These are phyloP conservation scores for Heteromurus nitidus DNA, from an alignment of 2,888 invertebrate genomes.

Conservation along the genomic window DNA sequence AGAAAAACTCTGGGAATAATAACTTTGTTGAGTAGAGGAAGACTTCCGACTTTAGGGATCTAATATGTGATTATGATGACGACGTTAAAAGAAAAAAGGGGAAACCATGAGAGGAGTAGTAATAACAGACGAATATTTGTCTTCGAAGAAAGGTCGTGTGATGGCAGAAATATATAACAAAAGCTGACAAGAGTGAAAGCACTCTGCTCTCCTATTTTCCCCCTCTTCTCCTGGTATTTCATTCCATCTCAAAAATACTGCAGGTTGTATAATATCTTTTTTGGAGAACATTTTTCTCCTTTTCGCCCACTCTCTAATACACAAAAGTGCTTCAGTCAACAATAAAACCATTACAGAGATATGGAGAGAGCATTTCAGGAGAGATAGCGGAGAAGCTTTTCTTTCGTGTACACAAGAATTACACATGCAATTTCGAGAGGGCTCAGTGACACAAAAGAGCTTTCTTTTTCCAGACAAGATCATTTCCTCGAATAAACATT, in stretches of 20 bases:
- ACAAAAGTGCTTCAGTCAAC: neutral
- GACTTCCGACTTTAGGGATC: too few species aligned
- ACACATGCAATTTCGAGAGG: neutral
- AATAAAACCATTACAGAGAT: slow-evolving; percentile 6
- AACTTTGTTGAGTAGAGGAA: neutral
- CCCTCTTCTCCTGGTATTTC: neutral
- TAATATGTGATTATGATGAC: neutral
- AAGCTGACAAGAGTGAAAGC: slow-evolving; percentile 8
- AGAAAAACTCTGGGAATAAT: neutral
- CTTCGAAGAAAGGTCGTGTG: neutral
- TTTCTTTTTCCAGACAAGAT: slow-evolving; percentile 1
- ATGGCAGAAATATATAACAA: neutral
- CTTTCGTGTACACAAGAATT: neutral
- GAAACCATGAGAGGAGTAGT: neutral
- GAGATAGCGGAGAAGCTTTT: neutral
- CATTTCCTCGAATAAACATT: slow-evolving; percentile 6
- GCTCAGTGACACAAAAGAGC: neutral
- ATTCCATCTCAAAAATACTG: neutral
- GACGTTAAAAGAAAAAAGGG: neutral
- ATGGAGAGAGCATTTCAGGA: neutral
- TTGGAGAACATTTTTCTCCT: neutral
- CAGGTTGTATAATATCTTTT: neutral
- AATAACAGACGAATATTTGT: slow-evolving; percentile 3
- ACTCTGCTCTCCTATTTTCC: too few species aligned
- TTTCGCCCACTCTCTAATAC: neutral